These are phyloP conservation scores for Misgurnus anguillicaudatus DNA, from an alignment of 2,113 vertebrate genomes.

Conservation along the genomic window DNA sequence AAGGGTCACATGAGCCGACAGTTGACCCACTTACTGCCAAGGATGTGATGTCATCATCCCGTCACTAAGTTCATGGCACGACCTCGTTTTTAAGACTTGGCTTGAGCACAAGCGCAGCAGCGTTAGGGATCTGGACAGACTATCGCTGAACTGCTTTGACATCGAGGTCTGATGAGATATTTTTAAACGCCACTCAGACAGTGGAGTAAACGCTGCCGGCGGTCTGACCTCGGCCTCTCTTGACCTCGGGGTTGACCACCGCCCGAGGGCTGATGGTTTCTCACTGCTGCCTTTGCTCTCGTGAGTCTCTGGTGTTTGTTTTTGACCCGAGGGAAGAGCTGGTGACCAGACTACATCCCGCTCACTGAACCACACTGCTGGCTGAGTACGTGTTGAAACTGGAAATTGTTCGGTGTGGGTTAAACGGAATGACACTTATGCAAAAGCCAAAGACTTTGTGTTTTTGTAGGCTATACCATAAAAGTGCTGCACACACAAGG, in stretches of 20 bases:
- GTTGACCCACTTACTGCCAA: slow-evolving; percentile 54
- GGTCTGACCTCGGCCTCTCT: slow-evolving; percentile 32
- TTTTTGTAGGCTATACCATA: background rate
- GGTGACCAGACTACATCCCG: background rate
- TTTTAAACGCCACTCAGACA: slow-evolving; percentile 46
- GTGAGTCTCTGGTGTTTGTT: background rate
- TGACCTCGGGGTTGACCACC: slow-evolving; percentile 40
- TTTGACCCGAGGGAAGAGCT: slow-evolving; percentile 13
- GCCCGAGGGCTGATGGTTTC: background rate
- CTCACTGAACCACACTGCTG: background rate
- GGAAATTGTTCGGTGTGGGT: background rate
- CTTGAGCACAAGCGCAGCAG: slow-evolving; percentile 47
- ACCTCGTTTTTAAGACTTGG: slow-evolving; percentile 54
- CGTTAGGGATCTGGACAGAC: slow-evolving; percentile 44
- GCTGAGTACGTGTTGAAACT: background rate
- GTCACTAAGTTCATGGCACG: slow-evolving; percentile 38
- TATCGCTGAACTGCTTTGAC: slow-evolving; percentile 41
- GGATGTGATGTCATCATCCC: slow-evolving; percentile 58
- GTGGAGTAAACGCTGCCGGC: slow-evolving; percentile 31
- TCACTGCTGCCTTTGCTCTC: slow-evolving; percentile 12
- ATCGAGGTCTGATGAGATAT: slow-evolving; percentile 39
- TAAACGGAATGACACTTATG: background rate
- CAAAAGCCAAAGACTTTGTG: background rate
- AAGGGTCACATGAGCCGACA: slow-evolving; percentile 35
- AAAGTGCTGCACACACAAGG: background rate